Percentiles rank a stretch among this genome's conserved stretches.
phyloP scores from a whole-genome alignment of 2,888 invertebrate genomes.

The Bembecia ichneumoniformis region DNA sequence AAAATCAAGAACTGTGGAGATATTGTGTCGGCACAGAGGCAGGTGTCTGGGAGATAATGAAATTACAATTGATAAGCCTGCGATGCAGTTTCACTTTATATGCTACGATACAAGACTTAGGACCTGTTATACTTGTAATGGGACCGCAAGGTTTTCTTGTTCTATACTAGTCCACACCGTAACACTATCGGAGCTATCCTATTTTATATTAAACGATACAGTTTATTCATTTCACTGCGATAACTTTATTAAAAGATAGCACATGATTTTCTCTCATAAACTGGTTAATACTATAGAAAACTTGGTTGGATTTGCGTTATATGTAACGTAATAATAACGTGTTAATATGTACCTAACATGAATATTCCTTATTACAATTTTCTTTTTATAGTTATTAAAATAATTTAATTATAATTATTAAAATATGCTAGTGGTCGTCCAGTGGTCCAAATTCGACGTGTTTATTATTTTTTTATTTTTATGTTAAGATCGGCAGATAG shows the following conservation, averaged over 20 bases:
- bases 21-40: slow-evolving; percentile 4
- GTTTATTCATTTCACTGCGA: slow-evolving; percentile 15
- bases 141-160: slow-evolving; percentile 58
- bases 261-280: slow-evolving; percentile 4
- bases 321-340: too few species aligned
- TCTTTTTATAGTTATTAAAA: too few species aligned
- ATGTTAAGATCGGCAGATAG: too few species aligned
- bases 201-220: slow-evolving; percentile 24
- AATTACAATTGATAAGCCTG: slow-evolving; percentile 59
- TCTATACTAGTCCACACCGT: slow-evolving; percentile 15
- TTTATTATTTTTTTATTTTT: too few species aligned
- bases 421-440: too few species aligned
- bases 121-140: slow-evolving; percentile 51
- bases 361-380: too few species aligned
- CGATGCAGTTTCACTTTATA: slow-evolving; percentile 56
- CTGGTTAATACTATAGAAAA: too few species aligned
- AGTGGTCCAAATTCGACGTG: too few species aligned
- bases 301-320: too few species aligned
- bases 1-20: background rate
- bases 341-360: too few species aligned
- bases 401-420: too few species aligned
- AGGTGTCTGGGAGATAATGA: slow-evolving; percentile 48
- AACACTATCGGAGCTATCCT: slow-evolving; percentile 12
- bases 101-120: slow-evolving; percentile 33
- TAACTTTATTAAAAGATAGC: slow-evolving; percentile 20